phyloP scores from a whole-genome alignment of 2,888 invertebrate genomes.

The Argyresthia albistria region DNA sequence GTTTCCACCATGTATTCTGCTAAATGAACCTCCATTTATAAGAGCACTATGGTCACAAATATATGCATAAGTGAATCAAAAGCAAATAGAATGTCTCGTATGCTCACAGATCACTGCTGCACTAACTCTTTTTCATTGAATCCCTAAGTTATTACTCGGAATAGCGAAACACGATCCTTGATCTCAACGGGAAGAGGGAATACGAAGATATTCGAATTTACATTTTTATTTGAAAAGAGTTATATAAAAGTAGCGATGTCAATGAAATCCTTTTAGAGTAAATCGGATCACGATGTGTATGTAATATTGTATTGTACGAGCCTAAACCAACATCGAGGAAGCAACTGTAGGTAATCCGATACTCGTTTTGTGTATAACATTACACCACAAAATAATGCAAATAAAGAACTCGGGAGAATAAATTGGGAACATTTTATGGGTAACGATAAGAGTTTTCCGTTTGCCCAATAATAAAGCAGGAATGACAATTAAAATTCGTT shows the following conservation, averaged over 20 bases:
- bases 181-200: too few relatives aligned
- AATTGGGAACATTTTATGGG: background rate
- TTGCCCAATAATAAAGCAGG: background rate
- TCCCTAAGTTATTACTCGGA: too few relatives aligned
- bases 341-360: too few relatives aligned
- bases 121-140: too few relatives aligned
- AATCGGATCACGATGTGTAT: background rate
- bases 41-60: too few relatives aligned
- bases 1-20: background rate
- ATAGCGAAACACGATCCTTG: too few relatives aligned
- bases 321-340: background rate
- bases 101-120: too few relatives aligned
- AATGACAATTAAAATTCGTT: background rate
- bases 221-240: too few relatives aligned
- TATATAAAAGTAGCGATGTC: background rate
- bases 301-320: background rate
- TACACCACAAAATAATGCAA: background rate
- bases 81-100: too few relatives aligned
- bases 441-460: background rate
- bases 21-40: too few relatives aligned
- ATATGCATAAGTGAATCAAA: too few relatives aligned
- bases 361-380: background rate
- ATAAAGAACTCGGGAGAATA: background rate
- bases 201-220: too few relatives aligned
- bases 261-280: background rate